Base-by-base conservation (phyloP, 2,113 vertebrate species). In the Neomonachus schauinslandi region DNA sequence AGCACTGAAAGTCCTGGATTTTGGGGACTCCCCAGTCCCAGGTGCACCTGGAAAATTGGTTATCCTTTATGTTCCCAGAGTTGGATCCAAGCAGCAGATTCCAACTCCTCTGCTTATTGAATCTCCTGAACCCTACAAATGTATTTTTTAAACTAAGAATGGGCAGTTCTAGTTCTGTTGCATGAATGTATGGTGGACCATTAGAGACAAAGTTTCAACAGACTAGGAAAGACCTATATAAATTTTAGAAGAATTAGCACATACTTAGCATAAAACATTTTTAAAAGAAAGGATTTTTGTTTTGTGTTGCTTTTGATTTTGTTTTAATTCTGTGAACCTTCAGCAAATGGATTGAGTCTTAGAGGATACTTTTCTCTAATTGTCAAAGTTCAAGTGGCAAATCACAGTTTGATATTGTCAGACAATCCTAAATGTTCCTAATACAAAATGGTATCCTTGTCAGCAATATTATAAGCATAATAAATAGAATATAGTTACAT, bases 361-460 rank as follows among this genome's bases (percentile, higher is more conserved):
- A 87, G 49, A 69, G 28, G 28, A 65, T 80, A 55, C 28, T 33
- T 63, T 72, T 84, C 22, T 87, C 36, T 91, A 82, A 72, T 86
- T 89, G 36, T 85, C n/a, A 76, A 63, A 94, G 36, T 91, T 90
- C 21, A 97, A 67, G 42, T 80, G 10, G 57, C 71, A 83, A 94
- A 51, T 84, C 46, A 88, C 31, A 90, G 2, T 83, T 91, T 83
- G 28, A 61, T 85, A 36, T 69, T 88, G 26, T 87, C 69, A 80
- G 53, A 83, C 24, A 87, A 69, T 61, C 46, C 49, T 63, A 36
- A n/a, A 51, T 95, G 46, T 71, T 11, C 61, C 24, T 91, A n/a
- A 84, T 82, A 74, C n/a, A 57, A 65, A 90, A 7, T 89, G 24
- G 0, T 80, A 6, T 92, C 21, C 63, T 92, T 81, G 24, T 72